Evolutionary conservation across 2,113 vertebrate genomes (phyloP).

Genomic region (Quiscalus mexicanus): DNA sequence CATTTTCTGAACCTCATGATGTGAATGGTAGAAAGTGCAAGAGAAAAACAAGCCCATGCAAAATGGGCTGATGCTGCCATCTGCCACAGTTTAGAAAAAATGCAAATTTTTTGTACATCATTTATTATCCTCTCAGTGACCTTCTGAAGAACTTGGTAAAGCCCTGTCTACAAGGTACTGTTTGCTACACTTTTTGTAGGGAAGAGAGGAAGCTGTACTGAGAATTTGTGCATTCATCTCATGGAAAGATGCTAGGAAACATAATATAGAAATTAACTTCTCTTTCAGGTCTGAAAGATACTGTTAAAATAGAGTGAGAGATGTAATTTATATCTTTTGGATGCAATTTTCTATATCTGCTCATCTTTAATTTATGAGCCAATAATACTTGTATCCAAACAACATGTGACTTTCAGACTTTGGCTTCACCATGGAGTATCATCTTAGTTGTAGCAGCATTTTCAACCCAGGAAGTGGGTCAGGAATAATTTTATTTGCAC

Average conservation of each 20-base stretch:
- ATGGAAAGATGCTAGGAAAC: not conserved
- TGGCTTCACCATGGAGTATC: not conserved
- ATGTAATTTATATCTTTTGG: not conserved
- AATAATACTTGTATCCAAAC: not conserved
- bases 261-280: not conserved
- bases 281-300: not conserved
- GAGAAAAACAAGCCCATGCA: not conserved
- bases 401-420: not conserved
- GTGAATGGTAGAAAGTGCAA: not conserved
- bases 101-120: not conserved
- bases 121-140: not conserved
- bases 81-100: slow-evolving; percentile 45
- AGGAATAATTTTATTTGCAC: not conserved
- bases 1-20: not conserved
- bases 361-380: not conserved
- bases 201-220: not conserved
- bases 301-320: not conserved
- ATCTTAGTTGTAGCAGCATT: not conserved
- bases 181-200: not conserved
- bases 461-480: not conserved
- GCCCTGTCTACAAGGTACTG: not conserved
- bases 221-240: not conserved
- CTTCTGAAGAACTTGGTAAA: not conserved
- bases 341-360: not conserved
- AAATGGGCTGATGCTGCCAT: slow-evolving; percentile 39